Evolutionary conservation across 2,797 vertebrate genomes (phyloP), one percentile per base, ranked within the genome.

Genomic region (Cyclopterus lumpus): DNA sequence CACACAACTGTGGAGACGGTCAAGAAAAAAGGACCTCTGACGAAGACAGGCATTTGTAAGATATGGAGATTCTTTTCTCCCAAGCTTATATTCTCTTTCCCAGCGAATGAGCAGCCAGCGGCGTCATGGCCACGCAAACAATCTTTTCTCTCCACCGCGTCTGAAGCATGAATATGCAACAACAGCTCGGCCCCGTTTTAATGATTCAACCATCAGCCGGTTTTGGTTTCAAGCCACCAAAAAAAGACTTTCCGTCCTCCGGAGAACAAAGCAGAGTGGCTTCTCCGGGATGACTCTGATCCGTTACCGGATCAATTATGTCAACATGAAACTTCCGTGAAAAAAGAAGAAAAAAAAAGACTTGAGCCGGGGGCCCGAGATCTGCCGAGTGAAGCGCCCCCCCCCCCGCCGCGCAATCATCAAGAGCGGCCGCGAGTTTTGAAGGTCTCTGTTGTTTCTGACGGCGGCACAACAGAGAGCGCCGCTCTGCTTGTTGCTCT

Each of bases 381-480:
- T 79, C 64, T 72, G 70, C 69, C 2, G 4, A 71, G 77, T 54
- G 2, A 26, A 28, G 26, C 26, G n/a, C n/a, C n/a, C n/a, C n/a
- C n/a, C n/a, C n/a, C n/a, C n/a, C n/a, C n/a, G n/a, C n/a, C n/a
- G n/a, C n/a, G n/a, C n/a, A n/a, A n/a, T 28, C 26, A 28, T 28
- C 26, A 28, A 28, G 26, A 28, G 26, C 63, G 75, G 75, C 75
- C 57, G 6, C 8, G 75, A 66, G 60, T 80, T 83, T 80, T 80
- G 66, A 83, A 82, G 67, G 85, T 72, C 67, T 77, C 40, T 75
- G 82, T 79, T 86, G 73, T 86, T 82, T 77, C 77, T 87, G 87
- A 89, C 87, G 88, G 82, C 59, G 58, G 86, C 89, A 73, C 86
- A 83, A 80, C 82, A 85, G 67, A 86, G 74, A 86, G 78, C 48